These are phyloP conservation scores for Myocastor coypus DNA, from an alignment of 2,113 vertebrate species.

Conservation along the genomic window DNA sequence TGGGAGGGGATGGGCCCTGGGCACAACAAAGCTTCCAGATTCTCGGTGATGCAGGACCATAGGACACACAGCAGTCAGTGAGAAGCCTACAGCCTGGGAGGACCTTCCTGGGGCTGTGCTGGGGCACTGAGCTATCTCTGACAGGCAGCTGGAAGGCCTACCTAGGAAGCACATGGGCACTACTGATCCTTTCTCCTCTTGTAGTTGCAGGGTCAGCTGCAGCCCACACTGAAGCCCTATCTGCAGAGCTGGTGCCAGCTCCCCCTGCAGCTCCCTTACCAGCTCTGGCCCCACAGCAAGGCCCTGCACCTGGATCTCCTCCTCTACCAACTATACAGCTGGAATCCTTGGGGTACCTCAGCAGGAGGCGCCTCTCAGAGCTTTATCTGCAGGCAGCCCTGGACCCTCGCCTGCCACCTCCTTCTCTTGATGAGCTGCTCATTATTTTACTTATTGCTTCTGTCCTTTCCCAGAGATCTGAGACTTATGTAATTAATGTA, in stretches of 20 bases:
- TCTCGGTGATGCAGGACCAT: background rate
- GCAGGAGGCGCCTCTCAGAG: background rate
- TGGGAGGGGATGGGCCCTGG: background rate
- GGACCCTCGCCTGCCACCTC: too few relatives aligned
- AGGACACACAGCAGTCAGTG: too few relatives aligned
- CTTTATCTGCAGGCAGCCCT: too few relatives aligned
- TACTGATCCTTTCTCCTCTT: background rate
- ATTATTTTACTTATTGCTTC: too few relatives aligned
- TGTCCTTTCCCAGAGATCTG: too few relatives aligned
- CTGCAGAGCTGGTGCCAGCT: too few relatives aligned
- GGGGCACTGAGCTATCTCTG: background rate
- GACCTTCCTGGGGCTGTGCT: too few relatives aligned
- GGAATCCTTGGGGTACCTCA: background rate
- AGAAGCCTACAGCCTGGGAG: too few relatives aligned
- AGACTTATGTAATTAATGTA: too few relatives aligned
- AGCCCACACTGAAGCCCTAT: background rate
- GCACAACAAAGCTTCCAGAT: background rate
- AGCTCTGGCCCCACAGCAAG: background rate
- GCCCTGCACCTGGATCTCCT: background rate
- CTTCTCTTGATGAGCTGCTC: too few relatives aligned
- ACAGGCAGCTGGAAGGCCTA: too few relatives aligned
- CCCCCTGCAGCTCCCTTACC: background rate
- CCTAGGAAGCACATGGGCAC: too few relatives aligned
- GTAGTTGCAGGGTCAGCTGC: background rate
- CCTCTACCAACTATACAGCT: background rate